Percentiles rank a stretch among this genome's conserved stretches.
Evolutionary conservation across 2,113 vertebrate genomes (phyloP).

Genomic region (Actinemys pallida): DNA sequence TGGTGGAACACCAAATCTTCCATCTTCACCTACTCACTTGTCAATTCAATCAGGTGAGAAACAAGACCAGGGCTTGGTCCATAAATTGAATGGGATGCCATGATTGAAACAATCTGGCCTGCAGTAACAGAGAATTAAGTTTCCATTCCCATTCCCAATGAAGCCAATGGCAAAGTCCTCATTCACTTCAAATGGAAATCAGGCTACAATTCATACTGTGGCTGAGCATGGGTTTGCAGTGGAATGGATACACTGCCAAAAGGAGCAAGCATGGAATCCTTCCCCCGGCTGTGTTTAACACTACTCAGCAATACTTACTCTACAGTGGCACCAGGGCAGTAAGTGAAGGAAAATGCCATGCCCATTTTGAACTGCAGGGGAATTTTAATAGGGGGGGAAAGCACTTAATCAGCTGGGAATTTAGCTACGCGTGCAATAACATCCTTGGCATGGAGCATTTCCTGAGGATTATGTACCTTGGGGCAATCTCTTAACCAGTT

Average conservation of each 20-base stretch:
- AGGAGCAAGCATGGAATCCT: not conserved
- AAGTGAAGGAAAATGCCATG: not conserved
- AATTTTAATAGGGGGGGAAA: not conserved
- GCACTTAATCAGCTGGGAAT: not conserved
- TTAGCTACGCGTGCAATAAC: not conserved
- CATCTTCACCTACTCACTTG: not conserved
- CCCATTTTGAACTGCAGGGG: not conserved
- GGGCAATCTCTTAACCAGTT: not conserved
- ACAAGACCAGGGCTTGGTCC: not conserved
- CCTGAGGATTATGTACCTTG: fast-evolving
- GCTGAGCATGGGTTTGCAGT: not conserved
- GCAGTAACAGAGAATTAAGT: not conserved
- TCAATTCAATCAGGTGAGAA: not conserved
- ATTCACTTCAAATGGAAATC: not conserved
- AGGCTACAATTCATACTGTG: not conserved
- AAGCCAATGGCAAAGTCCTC: not conserved
- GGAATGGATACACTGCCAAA: not conserved
- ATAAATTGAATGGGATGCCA: too few species aligned
- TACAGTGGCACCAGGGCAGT: not conserved
- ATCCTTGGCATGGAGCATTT: not conserved
- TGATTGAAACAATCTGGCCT: not conserved
- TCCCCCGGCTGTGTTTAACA: not conserved
- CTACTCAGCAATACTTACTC: not conserved
- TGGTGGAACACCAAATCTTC: not conserved
- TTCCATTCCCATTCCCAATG: too few species aligned